Evolutionary conservation across 1,140 invertebrate species (phyloP).

Genomic region (Patella vulgata): DNA sequence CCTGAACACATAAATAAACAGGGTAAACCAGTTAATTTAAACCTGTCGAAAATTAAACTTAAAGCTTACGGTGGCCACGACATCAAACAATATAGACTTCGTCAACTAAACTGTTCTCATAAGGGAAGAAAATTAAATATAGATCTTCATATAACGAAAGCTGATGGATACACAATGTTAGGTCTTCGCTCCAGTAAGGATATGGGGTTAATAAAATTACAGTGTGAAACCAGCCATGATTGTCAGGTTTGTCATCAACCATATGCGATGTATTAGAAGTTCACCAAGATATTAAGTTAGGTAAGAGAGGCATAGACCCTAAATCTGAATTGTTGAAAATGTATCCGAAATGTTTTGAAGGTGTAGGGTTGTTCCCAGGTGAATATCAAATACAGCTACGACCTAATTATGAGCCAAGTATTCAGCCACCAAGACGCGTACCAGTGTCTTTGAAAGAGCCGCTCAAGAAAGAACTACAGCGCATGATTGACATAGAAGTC

Average conservation of each 20-base stretch:
- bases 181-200: constrained; percentile 7
- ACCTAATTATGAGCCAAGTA: constrained; percentile 12
- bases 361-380: constrained; percentile 27
- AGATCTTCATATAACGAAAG: not conserved
- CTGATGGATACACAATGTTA: not conserved
- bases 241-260: too few relatives aligned
- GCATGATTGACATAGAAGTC: constrained; percentile 24
- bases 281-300: too few relatives aligned
- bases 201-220: constrained; percentile 1
- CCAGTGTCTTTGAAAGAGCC: constrained; percentile 14
- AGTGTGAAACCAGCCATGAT: constrained; percentile 6
- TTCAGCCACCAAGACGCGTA: constrained; percentile 25
- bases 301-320: too few relatives aligned
- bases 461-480: constrained; percentile 37
- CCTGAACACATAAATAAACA: constrained; percentile 37
- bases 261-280: too few relatives aligned
- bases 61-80: not conserved
- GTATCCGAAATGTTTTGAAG: constrained; percentile 25
- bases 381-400: constrained; percentile 17
- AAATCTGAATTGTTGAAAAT: constrained; percentile 15
- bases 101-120: not conserved
- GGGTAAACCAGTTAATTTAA: not conserved
- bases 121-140: not conserved
- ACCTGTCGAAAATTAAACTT: too few relatives aligned
- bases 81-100: not conserved